phyloP scores from a whole-genome alignment of 2,113 vertebrate genomes.

The Coptodon rendalli region DNA sequence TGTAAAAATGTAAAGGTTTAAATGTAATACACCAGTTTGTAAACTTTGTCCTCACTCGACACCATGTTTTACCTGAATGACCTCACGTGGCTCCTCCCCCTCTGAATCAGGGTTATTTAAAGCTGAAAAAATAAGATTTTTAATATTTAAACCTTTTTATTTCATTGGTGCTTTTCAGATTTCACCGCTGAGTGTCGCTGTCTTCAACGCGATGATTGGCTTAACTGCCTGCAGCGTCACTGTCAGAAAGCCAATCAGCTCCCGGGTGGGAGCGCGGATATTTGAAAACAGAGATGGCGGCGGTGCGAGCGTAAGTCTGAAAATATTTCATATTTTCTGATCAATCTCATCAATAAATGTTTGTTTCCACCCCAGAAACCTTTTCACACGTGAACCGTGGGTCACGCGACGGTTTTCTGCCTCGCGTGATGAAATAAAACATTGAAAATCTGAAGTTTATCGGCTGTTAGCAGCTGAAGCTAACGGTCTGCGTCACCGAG shows the following conservation, averaged over 20 bases:
- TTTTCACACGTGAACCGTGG: background rate
- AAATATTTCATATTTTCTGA: background rate
- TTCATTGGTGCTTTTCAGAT: background rate
- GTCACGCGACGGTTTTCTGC: background rate
- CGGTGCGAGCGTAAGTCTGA: slow-evolving; percentile 33
- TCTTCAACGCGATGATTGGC: background rate
- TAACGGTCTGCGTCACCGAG: background rate
- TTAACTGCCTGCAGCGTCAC: background rate
- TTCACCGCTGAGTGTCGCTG: background rate
- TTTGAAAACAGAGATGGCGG: slow-evolving; percentile 69
- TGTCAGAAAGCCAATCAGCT: background rate
- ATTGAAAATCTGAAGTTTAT: background rate
- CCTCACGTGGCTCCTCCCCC: background rate
- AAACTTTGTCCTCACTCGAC: background rate
- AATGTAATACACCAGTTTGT: background rate
- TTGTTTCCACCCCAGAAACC: background rate
- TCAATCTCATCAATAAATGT: background rate
- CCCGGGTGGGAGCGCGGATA: background rate
- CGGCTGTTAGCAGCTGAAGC: background rate
- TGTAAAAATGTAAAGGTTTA: background rate
- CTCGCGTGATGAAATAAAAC: background rate
- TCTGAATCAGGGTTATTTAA: background rate
- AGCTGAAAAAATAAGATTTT: background rate
- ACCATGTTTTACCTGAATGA: background rate
- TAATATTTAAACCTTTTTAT: background rate